Base-by-base conservation (phyloP, 2,888 invertebrate genomes). In the Rhagophthalmus giganteus region DNA sequence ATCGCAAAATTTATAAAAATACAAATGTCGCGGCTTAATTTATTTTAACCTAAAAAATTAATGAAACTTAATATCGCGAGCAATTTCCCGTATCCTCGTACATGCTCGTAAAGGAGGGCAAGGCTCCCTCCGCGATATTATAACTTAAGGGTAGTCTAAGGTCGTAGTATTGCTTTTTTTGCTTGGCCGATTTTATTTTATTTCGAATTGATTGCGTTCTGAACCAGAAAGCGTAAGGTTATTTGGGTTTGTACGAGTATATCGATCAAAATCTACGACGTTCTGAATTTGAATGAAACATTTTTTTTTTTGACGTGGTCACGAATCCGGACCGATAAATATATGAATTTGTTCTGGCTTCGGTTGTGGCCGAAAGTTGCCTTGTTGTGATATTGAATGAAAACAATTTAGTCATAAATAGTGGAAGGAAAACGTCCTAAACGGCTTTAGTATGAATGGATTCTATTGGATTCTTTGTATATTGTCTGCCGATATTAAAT, bases 201-300 rank as follows among this genome's bases (percentile, higher is more conserved):
- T 46, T 46, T 38, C 45, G 37, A 46, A 46, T 46, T 46, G 45
- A 46, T 46, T 46, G 45, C 38, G 37, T 37, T 30, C 38, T 46
- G 45, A 46, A 46, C 45, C 45, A 38, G 45, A 46, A 46, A 46
- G 34, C 25, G 28, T 26, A 37, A 46, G 45, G 45, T 46, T 46
- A 16, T 37, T 28, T 30, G 30, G 30, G 37, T 27, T 37, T 31
- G 45, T 37, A 46, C 30, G 15, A 37, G 35, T 46, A 46, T 46
- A 46, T 46, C 26, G 45, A 46, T 46, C 37, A 46, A 30, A 31
- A 38, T 16, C 20, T 31, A 30, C 35, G 10, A 24, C 37, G 31
- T 38, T 37, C 30, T 30, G 45, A 46, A 46, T 46, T 46, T 46
- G 35, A 46, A 46, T 46, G 35, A 37, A 46, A 31, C 45, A 26